A percentile compares a stretch with the other conserved stretches of the same genome.
phyloP scores from a whole-genome alignment of 2,888 invertebrate species.

The Dexiosoma caninum region DNA sequence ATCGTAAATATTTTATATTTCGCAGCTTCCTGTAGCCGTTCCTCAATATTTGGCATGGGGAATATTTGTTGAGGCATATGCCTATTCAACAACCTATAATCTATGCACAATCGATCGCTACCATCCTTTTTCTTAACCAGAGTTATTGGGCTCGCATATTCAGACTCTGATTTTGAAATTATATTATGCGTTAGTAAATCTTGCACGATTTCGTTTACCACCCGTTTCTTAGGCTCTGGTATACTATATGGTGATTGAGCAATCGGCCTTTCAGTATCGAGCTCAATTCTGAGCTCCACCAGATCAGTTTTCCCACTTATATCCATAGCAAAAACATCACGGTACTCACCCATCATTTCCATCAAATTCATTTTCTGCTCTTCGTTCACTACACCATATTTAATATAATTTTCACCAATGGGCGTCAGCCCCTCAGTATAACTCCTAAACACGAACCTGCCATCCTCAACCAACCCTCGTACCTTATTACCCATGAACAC shows the following conservation, averaged over 20 bases:
- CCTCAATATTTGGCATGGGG: conserved; percentile 53
- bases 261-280: too few species aligned
- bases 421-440: too few species aligned
- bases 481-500: too few species aligned
- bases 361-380: too few species aligned
- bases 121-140: conserved; percentile 4
- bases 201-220: background rate
- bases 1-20: background rate
- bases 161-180: conserved; percentile 27
- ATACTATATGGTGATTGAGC: conserved; percentile 49
- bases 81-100: background rate
- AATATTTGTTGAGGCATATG: background rate
- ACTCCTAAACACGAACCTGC: too few species aligned
- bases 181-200: background rate
- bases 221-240: conserved; percentile 37
- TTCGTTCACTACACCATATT: too few species aligned
- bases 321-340: conserved; percentile 26
- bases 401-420: too few species aligned
- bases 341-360: conserved; percentile 6
- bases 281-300: conserved; percentile 38
- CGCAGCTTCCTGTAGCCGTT: conserved; percentile 22
- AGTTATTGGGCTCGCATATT: conserved; percentile 12
- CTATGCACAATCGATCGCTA: background rate
- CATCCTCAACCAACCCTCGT: too few species aligned
- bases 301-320: conserved; percentile 40